phyloP scores from a whole-genome alignment of 2,888 invertebrate species.

The Labia minor region DNA sequence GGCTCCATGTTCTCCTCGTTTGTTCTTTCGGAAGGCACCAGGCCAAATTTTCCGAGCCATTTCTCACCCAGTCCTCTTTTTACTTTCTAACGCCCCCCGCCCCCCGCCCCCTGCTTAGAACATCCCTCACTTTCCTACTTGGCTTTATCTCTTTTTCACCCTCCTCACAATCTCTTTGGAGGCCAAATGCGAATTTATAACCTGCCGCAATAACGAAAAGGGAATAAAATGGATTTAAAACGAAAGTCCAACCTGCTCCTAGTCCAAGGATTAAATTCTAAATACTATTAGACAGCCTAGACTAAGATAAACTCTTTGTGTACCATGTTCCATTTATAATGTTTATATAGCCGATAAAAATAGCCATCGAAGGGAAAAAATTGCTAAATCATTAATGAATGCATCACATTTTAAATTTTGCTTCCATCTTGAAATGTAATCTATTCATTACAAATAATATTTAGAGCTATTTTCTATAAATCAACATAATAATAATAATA shows the following conservation, averaged over 20 bases:
- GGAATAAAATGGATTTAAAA: conserved; percentile 13
- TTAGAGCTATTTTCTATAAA: no score
- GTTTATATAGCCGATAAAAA: no score
- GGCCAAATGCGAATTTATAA: neutral
- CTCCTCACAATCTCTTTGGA: neutral
- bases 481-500: no score
- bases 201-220: conserved; percentile 7
- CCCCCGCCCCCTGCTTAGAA: no score
- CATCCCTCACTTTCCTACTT: neutral
- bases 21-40: neutral
- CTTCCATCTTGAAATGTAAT: no score
- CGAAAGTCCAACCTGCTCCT: neutral
- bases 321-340: no score
- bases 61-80: neutral
- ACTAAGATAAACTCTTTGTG: no score
- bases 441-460: no score
- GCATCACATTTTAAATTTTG: no score
- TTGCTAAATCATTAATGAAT: no score
- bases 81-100: neutral
- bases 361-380: no score
- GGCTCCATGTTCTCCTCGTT: neutral
- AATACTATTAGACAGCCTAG: neutral
- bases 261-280: neutral
- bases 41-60: conserved; percentile 8
- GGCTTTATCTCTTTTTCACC: neutral